Evolutionary conservation across 2,113 vertebrate genomes (phyloP), one percentile per base, ranked within the genome.

Genomic region (Harpagus bidentatus): DNA sequence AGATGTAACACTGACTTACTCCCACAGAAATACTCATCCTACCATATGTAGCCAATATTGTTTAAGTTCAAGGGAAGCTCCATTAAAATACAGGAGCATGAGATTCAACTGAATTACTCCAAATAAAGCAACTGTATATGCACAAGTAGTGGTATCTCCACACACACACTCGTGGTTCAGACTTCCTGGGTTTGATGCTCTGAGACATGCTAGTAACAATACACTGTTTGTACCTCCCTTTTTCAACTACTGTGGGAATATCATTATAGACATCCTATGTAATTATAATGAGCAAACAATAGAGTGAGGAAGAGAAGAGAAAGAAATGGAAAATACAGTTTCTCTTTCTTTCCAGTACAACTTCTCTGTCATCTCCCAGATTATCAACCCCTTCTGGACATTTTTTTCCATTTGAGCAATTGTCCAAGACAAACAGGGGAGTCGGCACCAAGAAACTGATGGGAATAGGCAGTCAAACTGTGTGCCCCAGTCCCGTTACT

Each of bases 101-200:
- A 86, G 55, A 48, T 26, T 77, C 7, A 71, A 0, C 36, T 16
- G 72, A n/a, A n/a, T 81, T 12, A 8, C 18, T 53, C 76, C 31
- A 90, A 43, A 15, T 38, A 16, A 48, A 86, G 71, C 34, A 59
- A 6, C 7, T 25, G 59, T 3, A 3, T 5, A 2, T 10, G 52
- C 17, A 18, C 40, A 31, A 6, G 80, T 5, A 58, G 26, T 1
- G 3, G 0, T 3, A 8, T 10, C 38, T 53, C 16, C 73, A 40
- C 50, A 28, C 47, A 3, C 8, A 3, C 8, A 0, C 23, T 20
- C 2, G 0, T 3, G 48, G 63, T 5, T 84, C 48, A 17, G 42
- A 45, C 16, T 42, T 16, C 13, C 1, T 1, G 0, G 19, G 6
- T 0, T 8, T 38, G 74, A 15, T 45, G 79, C 62, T n/a, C 79